These are phyloP conservation scores for Camptogramma bilineatum DNA, from an alignment of 2,888 invertebrate genomes.

Conservation along the genomic window DNA sequence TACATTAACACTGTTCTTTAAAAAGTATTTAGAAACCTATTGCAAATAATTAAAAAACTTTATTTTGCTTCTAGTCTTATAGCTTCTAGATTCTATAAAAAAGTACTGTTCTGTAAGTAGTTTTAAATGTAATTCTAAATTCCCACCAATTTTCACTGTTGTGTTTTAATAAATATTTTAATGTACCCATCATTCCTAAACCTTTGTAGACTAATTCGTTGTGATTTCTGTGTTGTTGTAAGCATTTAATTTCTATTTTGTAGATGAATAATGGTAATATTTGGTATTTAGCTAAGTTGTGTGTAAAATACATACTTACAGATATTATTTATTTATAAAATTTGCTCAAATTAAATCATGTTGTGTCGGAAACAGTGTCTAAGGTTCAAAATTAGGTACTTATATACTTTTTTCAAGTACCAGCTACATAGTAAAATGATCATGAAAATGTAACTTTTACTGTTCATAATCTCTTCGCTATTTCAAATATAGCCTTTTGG, in stretches of 20 bases:
- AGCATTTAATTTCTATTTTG: slow-evolving; percentile 26
- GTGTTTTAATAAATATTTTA: slow-evolving; percentile 31
- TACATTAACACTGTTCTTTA: slow-evolving; percentile 31
- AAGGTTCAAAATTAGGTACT: slow-evolving; percentile 29
- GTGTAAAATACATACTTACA: slow-evolving; percentile 26
- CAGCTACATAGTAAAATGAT: slow-evolving; percentile 28
- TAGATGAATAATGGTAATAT: slow-evolving; percentile 19
- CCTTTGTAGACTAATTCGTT: slow-evolving; percentile 29
- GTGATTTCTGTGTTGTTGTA: slow-evolving; percentile 30
- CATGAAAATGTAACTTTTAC: slow-evolving; percentile 1
- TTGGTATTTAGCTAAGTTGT: slow-evolving; percentile 25
- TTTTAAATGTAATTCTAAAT: slow-evolving; percentile 30
- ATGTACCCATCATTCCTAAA: slow-evolving; percentile 34
- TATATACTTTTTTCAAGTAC: slow-evolving; percentile 14
- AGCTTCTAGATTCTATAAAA: slow-evolving; percentile 36
- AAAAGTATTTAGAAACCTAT: slow-evolving; percentile 28
- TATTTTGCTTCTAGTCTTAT: slow-evolving; percentile 39
- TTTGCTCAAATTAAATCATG: slow-evolving; percentile 44
- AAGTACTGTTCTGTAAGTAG: slow-evolving; percentile 39
- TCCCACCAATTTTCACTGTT: slow-evolving; percentile 39
- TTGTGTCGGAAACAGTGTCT: slow-evolving; percentile 39
- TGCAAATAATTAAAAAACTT: slow-evolving; percentile 26
- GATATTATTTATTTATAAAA: slow-evolving; percentile 38
- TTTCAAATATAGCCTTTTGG: slow-evolving; percentile 16
- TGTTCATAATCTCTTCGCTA: neutral